Evolutionary conservation across 1,140 invertebrate species (phyloP).

Genomic region (Maniola jurtina): DNA sequence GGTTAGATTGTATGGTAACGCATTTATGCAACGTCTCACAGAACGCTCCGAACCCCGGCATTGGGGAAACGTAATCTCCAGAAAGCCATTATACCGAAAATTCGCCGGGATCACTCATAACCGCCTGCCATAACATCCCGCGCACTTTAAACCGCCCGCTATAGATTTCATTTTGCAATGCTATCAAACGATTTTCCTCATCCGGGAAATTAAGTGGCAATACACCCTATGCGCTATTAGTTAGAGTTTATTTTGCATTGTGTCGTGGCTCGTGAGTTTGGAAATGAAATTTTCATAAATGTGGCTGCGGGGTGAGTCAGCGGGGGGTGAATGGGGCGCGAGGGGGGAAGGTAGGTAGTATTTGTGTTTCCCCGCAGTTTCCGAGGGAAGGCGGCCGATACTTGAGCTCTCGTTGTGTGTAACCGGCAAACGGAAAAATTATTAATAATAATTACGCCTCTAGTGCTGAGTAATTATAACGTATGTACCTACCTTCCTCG

Average conservation of each 20-base stretch:
- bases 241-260: constrained; percentile 67
- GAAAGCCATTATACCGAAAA: constrained; percentile 68
- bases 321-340: constrained; percentile 22
- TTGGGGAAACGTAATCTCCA: constrained; percentile 73
- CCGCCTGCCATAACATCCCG: constrained; percentile 27
- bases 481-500: constrained; percentile 34
- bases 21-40: constrained; percentile 57
- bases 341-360: constrained; percentile 37
- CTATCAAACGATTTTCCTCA: constrained; percentile 46
- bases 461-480: constrained; percentile 50
- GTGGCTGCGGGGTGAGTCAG: constrained; percentile 37
- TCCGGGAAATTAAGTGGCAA: constrained; percentile 51
- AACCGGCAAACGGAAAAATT: constrained; percentile 59
- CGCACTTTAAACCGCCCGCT: constrained; percentile 39
- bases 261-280: constrained; percentile 40
- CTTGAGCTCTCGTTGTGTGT: constrained; percentile 53
- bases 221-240: constrained; percentile 48
- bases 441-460: constrained; percentile 69
- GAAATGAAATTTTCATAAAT: constrained; percentile 75
- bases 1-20: constrained; percentile 63
- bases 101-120: constrained; percentile 59
- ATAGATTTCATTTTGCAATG: constrained; percentile 55
- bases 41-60: constrained; percentile 27
- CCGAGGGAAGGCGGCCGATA: constrained; percentile 56
- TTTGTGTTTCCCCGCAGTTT: constrained; percentile 63